These are phyloP conservation scores for Origma solitaria DNA, from an alignment of 2,113 vertebrate genomes.

Conservation along the genomic window DNA sequence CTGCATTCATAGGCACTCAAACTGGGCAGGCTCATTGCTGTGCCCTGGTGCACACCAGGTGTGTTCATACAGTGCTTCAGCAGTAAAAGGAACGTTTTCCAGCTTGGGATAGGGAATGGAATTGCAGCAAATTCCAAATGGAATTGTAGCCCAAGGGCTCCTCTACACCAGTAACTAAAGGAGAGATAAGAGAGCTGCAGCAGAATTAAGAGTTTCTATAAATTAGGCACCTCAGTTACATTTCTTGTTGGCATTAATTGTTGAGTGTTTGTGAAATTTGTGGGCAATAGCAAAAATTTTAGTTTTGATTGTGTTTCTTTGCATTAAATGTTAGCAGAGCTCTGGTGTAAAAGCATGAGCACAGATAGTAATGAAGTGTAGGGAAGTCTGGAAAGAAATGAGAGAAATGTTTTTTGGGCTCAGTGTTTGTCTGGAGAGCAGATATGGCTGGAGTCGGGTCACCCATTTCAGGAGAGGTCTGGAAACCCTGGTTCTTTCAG, in stretches of 20 bases:
- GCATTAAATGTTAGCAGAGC: not conserved
- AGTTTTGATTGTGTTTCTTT: not conserved
- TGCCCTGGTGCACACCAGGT: accelerated
- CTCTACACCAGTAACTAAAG: not conserved
- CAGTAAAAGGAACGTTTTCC: accelerated
- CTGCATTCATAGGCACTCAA: not conserved
- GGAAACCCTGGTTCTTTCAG: not conserved
- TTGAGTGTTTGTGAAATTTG: not conserved
- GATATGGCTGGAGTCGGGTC: not conserved
- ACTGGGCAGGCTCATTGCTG: accelerated
- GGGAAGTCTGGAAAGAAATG: not conserved
- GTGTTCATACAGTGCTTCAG: accelerated
- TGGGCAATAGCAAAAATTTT: not conserved
- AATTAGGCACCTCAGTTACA: not conserved
- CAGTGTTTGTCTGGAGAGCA: not conserved
- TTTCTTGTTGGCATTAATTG: not conserved
- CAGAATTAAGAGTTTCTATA: not conserved
- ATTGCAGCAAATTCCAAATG: not conserved
- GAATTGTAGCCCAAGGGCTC: not conserved
- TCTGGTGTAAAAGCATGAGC: not conserved
- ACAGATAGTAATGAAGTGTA: accelerated
- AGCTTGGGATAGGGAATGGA: not conserved
- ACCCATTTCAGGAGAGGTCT: not conserved
- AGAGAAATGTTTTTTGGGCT: not conserved
- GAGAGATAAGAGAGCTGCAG: not conserved